A percentile compares a stretch with the other conserved stretches of the same genome.
Evolutionary conservation across 2,797 vertebrate species (phyloP).

Genomic region (Acanthurus tractus): DNA sequence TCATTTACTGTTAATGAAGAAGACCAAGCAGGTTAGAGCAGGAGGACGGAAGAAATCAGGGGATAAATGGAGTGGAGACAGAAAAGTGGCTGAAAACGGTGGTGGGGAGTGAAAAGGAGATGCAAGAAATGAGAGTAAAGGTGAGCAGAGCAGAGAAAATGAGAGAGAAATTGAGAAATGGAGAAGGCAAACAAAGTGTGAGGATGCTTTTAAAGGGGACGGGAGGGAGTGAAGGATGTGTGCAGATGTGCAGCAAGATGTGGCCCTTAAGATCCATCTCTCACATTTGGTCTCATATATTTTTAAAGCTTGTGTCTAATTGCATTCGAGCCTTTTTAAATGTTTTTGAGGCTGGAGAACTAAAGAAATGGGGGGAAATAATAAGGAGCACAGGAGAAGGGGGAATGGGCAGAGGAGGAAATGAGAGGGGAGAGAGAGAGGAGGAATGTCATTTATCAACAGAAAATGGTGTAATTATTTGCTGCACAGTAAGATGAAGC

Average conservation of each 20-base stretch:
- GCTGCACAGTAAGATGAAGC: constrained; percentile 34
- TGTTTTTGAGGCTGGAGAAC: background rate
- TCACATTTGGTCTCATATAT: constrained; percentile 12
- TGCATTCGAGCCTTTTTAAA: constrained; percentile 7
- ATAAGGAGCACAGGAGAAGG: background rate
- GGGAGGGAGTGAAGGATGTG: background rate
- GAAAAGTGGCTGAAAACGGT: background rate
- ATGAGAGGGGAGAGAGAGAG: background rate
- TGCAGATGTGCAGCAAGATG: background rate
- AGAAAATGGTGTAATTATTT: constrained; percentile 56
- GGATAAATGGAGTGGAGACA: background rate
- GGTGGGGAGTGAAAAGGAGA: too few relatives aligned
- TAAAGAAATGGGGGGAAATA: background rate
- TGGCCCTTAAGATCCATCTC: background rate
- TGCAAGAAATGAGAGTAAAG: background rate
- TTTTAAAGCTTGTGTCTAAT: constrained; percentile 2
- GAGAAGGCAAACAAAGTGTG: background rate
- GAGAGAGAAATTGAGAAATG: too few relatives aligned
- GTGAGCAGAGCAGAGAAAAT: too few relatives aligned
- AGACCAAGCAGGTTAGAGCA: background rate
- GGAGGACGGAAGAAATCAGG: background rate
- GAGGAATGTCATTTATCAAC: constrained; percentile 38
- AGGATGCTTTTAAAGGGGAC: background rate
- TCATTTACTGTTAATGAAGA: constrained; percentile 49
- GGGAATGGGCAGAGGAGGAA: background rate